A percentile compares a stretch with the other conserved stretches of the same genome.
Conservation (phyloP, 2,888 invertebrate genomes). For the Caradrina clavipalpis region DNA sequence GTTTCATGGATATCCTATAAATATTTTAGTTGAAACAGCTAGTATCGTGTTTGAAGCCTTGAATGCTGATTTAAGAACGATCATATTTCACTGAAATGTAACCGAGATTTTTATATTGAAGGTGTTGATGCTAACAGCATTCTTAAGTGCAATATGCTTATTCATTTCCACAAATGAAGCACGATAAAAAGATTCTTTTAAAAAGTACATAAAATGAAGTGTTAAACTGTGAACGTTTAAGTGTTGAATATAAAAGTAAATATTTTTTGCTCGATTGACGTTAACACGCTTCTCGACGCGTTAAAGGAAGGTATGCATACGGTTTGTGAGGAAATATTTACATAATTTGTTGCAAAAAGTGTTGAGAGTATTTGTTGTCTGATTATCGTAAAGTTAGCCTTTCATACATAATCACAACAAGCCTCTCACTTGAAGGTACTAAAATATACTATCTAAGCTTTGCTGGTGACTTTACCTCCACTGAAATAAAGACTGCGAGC, state of each 20-base stretch:
- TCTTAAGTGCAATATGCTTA: slow-evolving; percentile 43
- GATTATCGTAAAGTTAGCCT: slow-evolving; percentile 37
- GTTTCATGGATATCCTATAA: slow-evolving; percentile 29
- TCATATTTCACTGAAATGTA: slow-evolving; percentile 17
- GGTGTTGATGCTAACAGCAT: slow-evolving; percentile 20
- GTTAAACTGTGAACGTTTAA: slow-evolving; percentile 66
- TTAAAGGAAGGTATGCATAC: slow-evolving; percentile 51
- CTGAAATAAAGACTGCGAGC: neutral
- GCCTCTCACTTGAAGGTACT: slow-evolving; percentile 23
- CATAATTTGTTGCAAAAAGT: slow-evolving; percentile 50
- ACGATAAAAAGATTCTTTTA: slow-evolving; percentile 70
- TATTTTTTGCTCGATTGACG: slow-evolving; percentile 54
- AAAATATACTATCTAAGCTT: slow-evolving; percentile 6
- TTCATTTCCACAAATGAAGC: slow-evolving; percentile 54
- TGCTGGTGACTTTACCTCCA: slow-evolving; percentile 6
- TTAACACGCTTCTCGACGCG: slow-evolving; percentile 49
- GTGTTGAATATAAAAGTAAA: slow-evolving; percentile 61
- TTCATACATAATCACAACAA: slow-evolving; percentile 17
- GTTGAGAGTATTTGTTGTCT: slow-evolving; percentile 34
- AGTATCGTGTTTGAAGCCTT: slow-evolving; percentile 21
- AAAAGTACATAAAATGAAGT: slow-evolving; percentile 72
- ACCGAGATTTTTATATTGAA: slow-evolving; percentile 20
- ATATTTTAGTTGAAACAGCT: slow-evolving; percentile 25
- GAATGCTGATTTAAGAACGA: slow-evolving; percentile 21
- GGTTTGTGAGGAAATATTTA: slow-evolving; percentile 52